Base-by-base conservation (phyloP, 2,797 vertebrate genomes). In the Leptodactylus fallax region DNA sequence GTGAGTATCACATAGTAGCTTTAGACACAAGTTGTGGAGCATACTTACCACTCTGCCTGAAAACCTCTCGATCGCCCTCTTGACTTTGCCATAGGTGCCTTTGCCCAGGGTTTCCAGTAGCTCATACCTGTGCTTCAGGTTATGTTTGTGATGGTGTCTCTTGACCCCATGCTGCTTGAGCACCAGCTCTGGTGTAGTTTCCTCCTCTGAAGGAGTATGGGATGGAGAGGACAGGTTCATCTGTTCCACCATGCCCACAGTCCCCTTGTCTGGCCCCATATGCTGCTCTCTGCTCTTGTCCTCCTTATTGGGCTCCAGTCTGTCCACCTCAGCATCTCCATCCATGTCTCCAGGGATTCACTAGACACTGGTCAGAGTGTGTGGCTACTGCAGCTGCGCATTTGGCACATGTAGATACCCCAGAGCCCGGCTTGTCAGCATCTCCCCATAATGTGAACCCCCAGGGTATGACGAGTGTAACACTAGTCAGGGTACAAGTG, bases 81-180 rank as follows among this genome's bases (percentile, higher is more conserved):
- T 99, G 90, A 99, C 98, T 94, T 99, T 99, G 93, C 98, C 98
- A 17, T 99, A 99, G 85, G 98, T 99, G 91, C 98, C 98, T 93
- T 97, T 96, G 80, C 98, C 98, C 94, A 99, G 95, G 55, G 98
- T 99, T 95, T 98, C 98, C 94, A 97, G 96, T 93, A 99, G 95
- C 95, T 99, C 98, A 87, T 99, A 99, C 92, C 98, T 97, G 92
- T 99, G 98, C 91, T 99, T 99, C 92, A 99, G 96, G 95, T 99
- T 99, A 93, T 99, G 98, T 91, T 99, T 99, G 95, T 99, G 98
- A 90, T 98, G 97, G 93, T 99, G 98, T 88, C 98, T 96, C 95
- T 98, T 99, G 93, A 97, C 98, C 25, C 97, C 97, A 96, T 95
- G 88, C 36, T 89, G 88, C 36, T 36, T 83, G 9, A 9, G 49